phyloP scores from a whole-genome alignment of 2,888 invertebrate genomes.

The Macaria notata region DNA sequence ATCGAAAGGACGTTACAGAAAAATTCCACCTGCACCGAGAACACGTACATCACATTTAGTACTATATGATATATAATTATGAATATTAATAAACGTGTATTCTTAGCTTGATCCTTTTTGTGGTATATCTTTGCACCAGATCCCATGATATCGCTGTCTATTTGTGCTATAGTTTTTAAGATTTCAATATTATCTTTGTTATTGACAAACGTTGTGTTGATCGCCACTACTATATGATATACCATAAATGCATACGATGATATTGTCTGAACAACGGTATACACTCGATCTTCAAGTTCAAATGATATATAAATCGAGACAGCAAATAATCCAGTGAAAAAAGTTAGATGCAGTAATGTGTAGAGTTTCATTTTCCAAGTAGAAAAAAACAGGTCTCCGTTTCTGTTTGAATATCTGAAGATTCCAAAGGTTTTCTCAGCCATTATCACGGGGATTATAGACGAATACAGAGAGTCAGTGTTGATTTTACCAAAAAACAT shows the following conservation, averaged over 20 bases:
- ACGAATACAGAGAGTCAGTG: too few relatives aligned
- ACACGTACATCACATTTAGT: not conserved
- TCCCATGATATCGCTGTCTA: slow-evolving; percentile 18
- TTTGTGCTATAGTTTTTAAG: slow-evolving; percentile 11
- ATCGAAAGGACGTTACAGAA: slow-evolving; percentile 19
- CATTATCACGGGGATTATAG: too few relatives aligned
- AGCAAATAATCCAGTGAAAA: too few relatives aligned
- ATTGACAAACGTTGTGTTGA: slow-evolving; percentile 14
- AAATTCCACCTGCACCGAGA: too few relatives aligned
- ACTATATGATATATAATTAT: not conserved
- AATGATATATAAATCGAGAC: too few relatives aligned
- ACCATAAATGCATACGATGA: slow-evolving; percentile 29
- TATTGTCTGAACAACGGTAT: not conserved
- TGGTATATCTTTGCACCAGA: slow-evolving; percentile 9
- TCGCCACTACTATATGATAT: slow-evolving; percentile 27
- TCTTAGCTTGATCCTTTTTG: slow-evolving; percentile 33
- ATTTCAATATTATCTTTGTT: slow-evolving; percentile 18
- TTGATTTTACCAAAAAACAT: too few relatives aligned
- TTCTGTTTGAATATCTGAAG: too few relatives aligned
- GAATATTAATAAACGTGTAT: slow-evolving; percentile 9
- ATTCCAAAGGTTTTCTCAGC: too few relatives aligned
- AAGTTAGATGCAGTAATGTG: too few relatives aligned
- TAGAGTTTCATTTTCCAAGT: too few relatives aligned
- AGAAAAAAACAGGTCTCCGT: too few relatives aligned
- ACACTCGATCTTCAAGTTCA: too few relatives aligned